Evolutionary conservation across 2,888 invertebrate species (phyloP), one percentile per base, ranked within the genome.

Genomic region (Mythimna albipuncta): DNA sequence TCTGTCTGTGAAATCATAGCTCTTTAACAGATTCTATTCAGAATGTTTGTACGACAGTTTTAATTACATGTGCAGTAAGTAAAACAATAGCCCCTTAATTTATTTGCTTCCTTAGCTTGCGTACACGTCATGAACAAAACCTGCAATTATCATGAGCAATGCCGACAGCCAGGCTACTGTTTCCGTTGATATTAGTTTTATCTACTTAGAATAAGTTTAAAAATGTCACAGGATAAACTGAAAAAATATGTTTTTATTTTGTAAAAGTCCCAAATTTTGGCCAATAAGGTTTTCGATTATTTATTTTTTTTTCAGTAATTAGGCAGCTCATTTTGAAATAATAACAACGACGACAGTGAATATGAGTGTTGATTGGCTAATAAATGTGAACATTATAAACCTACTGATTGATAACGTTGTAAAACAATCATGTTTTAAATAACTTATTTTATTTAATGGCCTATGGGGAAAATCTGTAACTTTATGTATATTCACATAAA

Each of bases 1-100:
- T 41, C n/a, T 59, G n/a, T 21, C 38, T 59, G 38, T 38, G 59
- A n/a, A 38, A 38, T 38, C n/a, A n/a, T 59, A 38, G n/a, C 13
- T 41, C 38, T 11, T 10, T 21, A 59, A 41, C n/a, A 21, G 21
- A 41, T 50, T 63, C 32, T 68, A 57, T 65, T 63, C 10, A 55
- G 66, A 55, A 44, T 52, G 57, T 54, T 54, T 61, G 35, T 62
- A 47, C 38, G 13, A 44, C 21, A 66, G 10, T 47, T 62, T 62
- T 50, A 50, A 26, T 55, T 50, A 47, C 47, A 47, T 47, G 65
- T 58, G 41, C 44, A 58, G 35, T 64, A 47, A 66, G 41, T 69
- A 50, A 63, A 77, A 85, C 85, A 85, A 85, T 80, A 81, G 76
- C 54, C 55, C 55, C 41, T 67, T 83, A 77, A 81, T 83, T 73